Evolutionary conservation across 2,797 vertebrate species (phyloP).

Genomic region (Momotus momota): DNA sequence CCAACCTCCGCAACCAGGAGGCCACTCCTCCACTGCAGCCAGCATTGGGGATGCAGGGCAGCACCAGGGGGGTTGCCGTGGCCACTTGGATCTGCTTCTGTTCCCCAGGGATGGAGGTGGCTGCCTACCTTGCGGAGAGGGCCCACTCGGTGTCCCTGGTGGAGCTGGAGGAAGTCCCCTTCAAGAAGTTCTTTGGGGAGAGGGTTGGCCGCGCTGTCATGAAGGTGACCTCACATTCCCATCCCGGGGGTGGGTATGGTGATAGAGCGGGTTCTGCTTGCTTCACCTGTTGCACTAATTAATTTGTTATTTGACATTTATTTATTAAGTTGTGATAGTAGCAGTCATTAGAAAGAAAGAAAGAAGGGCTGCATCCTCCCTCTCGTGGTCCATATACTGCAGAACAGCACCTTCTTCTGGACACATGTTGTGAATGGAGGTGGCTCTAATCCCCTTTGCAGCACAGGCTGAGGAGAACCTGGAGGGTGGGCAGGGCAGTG

Average conservation of each 20-base stretch:
- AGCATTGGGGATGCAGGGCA: fast-evolving
- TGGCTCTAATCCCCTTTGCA: neutral
- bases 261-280: neutral
- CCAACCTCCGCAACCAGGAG: neutral
- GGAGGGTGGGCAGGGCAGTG: neutral
- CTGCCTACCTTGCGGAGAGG: constrained; percentile 92
- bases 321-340: neutral
- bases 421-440: fast-evolving
- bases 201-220: constrained; percentile 93
- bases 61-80: fast-evolving
- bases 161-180: constrained; percentile 92
- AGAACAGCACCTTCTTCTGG: neutral
- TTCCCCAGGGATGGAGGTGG: constrained; percentile 94
- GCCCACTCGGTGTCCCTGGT: constrained; percentile 97
- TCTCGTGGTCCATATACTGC: fast-evolving
- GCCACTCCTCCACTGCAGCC: neutral
- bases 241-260: fast-evolving
- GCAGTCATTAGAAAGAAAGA: neutral
- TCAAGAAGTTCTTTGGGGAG: constrained; percentile 92
- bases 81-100: neutral
- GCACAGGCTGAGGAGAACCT: fast-evolving
- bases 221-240: constrained; percentile 84
- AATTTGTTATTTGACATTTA: neutral
- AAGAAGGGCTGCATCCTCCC: neutral
- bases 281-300: neutral